These are phyloP conservation scores for Smithornis capensis DNA, from an alignment of 2,113 vertebrate species.

Conservation along the genomic window DNA sequence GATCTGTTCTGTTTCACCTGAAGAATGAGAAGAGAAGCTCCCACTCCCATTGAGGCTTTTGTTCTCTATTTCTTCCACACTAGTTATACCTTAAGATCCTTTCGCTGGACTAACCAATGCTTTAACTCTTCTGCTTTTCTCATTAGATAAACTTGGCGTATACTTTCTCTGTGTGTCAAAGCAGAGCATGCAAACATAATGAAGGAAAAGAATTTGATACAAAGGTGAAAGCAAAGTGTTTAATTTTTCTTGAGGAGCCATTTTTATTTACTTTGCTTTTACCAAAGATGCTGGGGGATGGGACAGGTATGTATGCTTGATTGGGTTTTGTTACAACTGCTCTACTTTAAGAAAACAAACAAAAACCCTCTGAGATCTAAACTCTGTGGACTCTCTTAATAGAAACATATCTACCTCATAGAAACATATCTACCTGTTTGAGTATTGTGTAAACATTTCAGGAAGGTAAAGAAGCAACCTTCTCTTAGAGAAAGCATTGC, in stretches of 20 bases:
- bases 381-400: background rate
- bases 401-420: background rate
- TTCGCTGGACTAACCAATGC: background rate
- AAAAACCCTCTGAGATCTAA: accelerated
- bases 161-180: background rate
- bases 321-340: background rate
- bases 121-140: slow-evolving; percentile 14
- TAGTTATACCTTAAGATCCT: background rate
- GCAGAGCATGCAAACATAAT: slow-evolving; percentile 6
- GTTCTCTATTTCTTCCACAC: background rate
- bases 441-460: background rate
- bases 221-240: background rate
- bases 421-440: no score
- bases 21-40: background rate
- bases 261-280: background rate
- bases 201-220: slow-evolving; percentile 2
- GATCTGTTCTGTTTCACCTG: background rate
- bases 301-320: background rate
- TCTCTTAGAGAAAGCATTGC: background rate
- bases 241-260: background rate
- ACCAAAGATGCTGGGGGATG: background rate
- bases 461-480: background rate
- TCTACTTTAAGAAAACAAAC: background rate
- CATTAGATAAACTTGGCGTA: slow-evolving; percentile 10
- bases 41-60: accelerated